Evolutionary conservation across 2,797 vertebrate genomes (phyloP).

Genomic region (Microhierax caerulescens): DNA sequence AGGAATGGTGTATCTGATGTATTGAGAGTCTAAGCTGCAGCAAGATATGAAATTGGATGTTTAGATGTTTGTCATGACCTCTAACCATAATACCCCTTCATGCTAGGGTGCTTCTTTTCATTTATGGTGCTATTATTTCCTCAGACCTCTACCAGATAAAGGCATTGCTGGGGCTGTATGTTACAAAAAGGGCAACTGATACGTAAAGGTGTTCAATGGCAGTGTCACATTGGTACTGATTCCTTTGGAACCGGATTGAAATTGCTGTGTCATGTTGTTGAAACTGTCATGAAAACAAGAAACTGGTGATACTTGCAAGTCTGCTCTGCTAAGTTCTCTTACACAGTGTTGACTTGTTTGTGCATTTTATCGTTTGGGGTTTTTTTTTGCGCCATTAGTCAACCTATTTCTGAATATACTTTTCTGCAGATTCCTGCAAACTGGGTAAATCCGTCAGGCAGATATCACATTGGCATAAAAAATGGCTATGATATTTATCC

Average conservation of each 20-base stretch:
- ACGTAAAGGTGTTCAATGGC: not conserved
- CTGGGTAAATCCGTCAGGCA: conserved; percentile 95
- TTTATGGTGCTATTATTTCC: not conserved
- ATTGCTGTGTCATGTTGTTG: not conserved
- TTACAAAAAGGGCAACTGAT: not conserved
- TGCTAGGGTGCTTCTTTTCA: not conserved
- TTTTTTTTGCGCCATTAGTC: not conserved
- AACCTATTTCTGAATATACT: not conserved
- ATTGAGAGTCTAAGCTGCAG: not conserved
- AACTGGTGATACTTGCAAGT: not conserved
- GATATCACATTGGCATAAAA: conserved; percentile 95
- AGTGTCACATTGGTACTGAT: not conserved
- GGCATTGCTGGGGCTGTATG: not conserved
- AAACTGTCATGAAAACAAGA: not conserved
- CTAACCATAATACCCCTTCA: too few relatives aligned
- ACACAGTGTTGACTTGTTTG: not conserved
- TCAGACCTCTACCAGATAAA: not conserved
- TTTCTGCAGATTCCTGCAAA: conserved; percentile 82
- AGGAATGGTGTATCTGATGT: not conserved
- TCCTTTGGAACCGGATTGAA: not conserved
- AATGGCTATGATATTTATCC: conserved; percentile 98
- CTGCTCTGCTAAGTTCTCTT: not conserved
- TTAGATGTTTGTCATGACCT: not conserved
- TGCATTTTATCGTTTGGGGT: not conserved
- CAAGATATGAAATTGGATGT: not conserved